Evolutionary conservation across 2,888 invertebrate genomes (phyloP).

Genomic region (Chloromyia formosa): DNA sequence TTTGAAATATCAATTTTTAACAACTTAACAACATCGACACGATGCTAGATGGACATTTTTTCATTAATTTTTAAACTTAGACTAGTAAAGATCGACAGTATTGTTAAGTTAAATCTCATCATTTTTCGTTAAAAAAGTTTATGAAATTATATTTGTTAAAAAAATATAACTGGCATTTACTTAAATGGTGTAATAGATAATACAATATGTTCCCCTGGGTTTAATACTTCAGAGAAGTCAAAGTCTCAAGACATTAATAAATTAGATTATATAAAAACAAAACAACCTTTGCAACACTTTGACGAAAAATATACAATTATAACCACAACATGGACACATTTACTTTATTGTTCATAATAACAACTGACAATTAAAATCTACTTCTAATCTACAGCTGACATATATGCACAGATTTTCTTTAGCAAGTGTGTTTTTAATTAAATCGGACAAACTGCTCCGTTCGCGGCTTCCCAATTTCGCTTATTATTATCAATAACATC

Average conservation of each 20-base stretch:
- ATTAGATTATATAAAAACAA: neutral
- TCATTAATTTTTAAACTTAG: neutral
- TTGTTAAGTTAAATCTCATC: slow-evolving; percentile 1
- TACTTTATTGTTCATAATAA: slow-evolving; percentile 20
- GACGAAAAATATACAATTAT: neutral
- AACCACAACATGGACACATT: slow-evolving; percentile 12
- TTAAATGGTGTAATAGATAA: neutral
- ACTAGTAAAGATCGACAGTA: neutral
- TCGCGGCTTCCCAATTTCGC: slow-evolving; percentile 47
- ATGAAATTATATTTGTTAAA: neutral
- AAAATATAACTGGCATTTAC: neutral
- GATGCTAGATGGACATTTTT: neutral
- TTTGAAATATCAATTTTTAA: neutral
- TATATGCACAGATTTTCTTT: neutral
- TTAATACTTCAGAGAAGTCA: neutral
- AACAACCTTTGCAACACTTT: neutral
- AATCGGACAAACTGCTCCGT: slow-evolving; percentile 23
- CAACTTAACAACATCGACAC: slow-evolving; percentile 16
- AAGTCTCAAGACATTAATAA: neutral
- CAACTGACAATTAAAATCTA: neutral
- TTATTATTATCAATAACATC: slow-evolving; percentile 49
- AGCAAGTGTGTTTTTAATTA: neutral
- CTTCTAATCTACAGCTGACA: neutral
- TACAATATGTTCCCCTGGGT: neutral
- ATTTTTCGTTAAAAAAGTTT: neutral